Percentiles rank a stretch among this genome's conserved stretches.
Conservation (phyloP, 2,113 vertebrate species). For the Eptesicus fuscus region DNA sequence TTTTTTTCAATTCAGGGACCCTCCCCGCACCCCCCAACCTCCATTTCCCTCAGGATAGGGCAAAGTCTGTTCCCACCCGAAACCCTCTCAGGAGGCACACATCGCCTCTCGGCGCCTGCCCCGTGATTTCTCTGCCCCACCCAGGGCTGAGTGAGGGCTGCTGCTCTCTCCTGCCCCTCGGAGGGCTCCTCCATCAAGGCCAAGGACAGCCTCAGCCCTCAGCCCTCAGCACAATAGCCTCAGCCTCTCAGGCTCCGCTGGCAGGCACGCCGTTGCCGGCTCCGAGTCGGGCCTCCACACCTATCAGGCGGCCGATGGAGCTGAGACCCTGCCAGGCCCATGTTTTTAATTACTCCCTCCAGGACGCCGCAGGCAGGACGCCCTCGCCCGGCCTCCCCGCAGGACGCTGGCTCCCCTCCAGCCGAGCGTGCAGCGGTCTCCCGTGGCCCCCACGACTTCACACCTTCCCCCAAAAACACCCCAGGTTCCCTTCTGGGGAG, state of each 20-base stretch:
- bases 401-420: neutral
- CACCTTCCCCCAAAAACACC: slow-evolving; percentile 27
- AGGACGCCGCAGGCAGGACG: neutral
- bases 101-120: accelerated
- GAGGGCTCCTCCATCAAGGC: neutral
- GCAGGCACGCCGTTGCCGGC: accelerated
- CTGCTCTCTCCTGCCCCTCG: neutral
- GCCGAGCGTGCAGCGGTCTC: accelerated
- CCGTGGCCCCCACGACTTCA: accelerated
- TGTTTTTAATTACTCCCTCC: neutral
- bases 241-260: accelerated
- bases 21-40: accelerated
- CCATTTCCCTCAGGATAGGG: neutral
- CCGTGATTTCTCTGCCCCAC: accelerated
- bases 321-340: neutral
- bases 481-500: neutral
- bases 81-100: neutral
- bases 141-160: neutral
- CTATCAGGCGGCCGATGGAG: neutral
- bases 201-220: neutral
- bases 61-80: neutral
- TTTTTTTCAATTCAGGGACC: neutral
- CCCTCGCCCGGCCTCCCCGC: neutral
- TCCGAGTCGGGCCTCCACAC: neutral
- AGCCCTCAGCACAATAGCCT: neutral